A percentile compares a stretch with the other conserved stretches of the same genome.
Conservation (phyloP, 1,140 invertebrate species). For the Andricus grossulariae region DNA sequence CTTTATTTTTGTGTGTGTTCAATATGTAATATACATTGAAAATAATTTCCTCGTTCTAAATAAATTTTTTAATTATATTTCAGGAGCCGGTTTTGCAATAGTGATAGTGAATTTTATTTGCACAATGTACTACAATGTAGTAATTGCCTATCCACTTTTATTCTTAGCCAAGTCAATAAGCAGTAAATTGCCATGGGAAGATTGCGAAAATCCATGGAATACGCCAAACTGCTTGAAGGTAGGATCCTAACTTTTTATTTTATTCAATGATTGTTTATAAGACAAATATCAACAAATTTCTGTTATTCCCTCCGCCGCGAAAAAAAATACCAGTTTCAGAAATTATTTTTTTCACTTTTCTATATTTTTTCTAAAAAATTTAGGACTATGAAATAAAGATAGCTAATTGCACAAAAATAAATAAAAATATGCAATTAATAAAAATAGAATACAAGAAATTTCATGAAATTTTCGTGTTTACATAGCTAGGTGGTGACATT, state of each 20-base stretch:
- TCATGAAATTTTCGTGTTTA: conserved; percentile 33
- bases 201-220: conserved; percentile 93
- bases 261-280: neutral
- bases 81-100: conserved; percentile 89
- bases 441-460: conserved; percentile 1
- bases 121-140: conserved; percentile 94
- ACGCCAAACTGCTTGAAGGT: conserved; percentile 83
- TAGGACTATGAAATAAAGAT: neutral
- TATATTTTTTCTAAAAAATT: conserved; percentile 29
- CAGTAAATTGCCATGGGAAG: conserved; percentile 88
- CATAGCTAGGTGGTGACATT: conserved; percentile 55
- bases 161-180: conserved; percentile 86
- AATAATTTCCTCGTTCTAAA: neutral
- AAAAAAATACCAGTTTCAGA: neutral
- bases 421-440: conserved; percentile 27
- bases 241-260: conserved; percentile 29
- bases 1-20: neutral
- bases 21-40: neutral
- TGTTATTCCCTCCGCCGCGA: neutral
- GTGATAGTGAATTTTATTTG: conserved; percentile 93
- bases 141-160: conserved; percentile 93
- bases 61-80: conserved; percentile 45
- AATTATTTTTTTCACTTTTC: neutral
- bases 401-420: conserved; percentile 11
- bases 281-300: neutral